Conservation (phyloP, 2,797 vertebrate genomes). For the Odontamblyopus lacepedii region DNA sequence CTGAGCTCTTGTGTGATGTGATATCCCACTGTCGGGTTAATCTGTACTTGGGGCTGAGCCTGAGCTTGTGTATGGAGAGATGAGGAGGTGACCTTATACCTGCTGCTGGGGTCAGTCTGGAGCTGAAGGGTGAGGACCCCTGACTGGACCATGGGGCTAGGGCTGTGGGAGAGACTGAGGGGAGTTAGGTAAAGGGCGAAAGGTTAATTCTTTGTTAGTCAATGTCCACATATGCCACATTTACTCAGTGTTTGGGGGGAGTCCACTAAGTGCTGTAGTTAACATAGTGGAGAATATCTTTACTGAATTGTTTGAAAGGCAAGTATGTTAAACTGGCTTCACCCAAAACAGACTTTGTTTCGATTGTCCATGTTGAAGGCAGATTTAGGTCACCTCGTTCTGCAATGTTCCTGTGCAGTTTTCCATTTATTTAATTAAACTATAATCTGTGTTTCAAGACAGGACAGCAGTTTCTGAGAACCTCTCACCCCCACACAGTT, state of each 20-base stretch:
- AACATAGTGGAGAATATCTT: not conserved
- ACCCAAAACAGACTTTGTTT: too few relatives aligned
- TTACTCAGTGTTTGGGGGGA: not conserved
- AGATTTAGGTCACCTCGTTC: too few relatives aligned
- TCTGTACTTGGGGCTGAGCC: slow-evolving; percentile 38
- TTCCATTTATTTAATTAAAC: too few relatives aligned
- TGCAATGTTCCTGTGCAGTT: too few relatives aligned
- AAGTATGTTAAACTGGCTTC: not conserved
- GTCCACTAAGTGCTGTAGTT: not conserved
- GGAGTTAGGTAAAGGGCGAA: slow-evolving; percentile 2
- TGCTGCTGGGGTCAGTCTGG: slow-evolving; percentile 62
- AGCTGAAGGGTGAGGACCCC: slow-evolving; percentile 55
- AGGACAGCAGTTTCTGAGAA: too few relatives aligned
- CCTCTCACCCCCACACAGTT: too few relatives aligned
- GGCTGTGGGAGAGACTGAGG: slow-evolving; percentile 4
- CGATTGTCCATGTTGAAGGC: too few relatives aligned
- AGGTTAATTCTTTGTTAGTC: not conserved
- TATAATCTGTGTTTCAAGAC: too few relatives aligned
- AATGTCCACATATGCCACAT: not conserved
- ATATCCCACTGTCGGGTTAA: slow-evolving; percentile 42
- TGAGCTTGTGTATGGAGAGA: slow-evolving; percentile 24
- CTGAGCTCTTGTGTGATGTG: slow-evolving; percentile 30
- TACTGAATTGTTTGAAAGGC: not conserved
- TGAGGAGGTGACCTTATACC: slow-evolving; percentile 68
- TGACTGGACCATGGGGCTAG: slow-evolving; percentile 29